Evolutionary conservation across 2,888 invertebrate genomes (phyloP), one percentile per base, ranked within the genome.

Genomic region (Drosophila anomelani): DNA sequence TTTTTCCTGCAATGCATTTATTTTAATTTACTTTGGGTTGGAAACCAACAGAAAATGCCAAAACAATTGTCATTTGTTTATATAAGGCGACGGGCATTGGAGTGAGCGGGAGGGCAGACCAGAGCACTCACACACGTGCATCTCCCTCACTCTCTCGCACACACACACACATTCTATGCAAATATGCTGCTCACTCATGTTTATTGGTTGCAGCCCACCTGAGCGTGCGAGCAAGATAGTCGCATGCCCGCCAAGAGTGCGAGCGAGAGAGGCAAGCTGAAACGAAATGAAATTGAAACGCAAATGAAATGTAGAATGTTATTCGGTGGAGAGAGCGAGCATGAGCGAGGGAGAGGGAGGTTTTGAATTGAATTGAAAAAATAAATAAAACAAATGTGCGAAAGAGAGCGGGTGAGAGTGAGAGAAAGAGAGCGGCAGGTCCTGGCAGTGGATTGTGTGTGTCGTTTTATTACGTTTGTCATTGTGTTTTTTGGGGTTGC

Each of bases 201-300:
- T 90, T 90, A 90, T 91, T 90, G 90, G 90, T 86, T 89, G 88
- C 90, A 88, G 79, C 91, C 90, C 91, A 90, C 90, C 90, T 90
- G 91, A 49, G 73, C 66, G 70, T 54, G 41, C 49, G 66, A 49
- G 39, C 54, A 43, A 57, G 67, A 47, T 34, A 38, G 68, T 56
- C 58, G 54, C 54, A 39, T 56, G 51, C 12, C 46, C 20, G 9
- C 43, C 41, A 39, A 13, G 38, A 29, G 61, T 32, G 61, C 17
- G 47, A 54, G 49, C 44, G 75, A 53, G 67, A 54, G 74, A 49
- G 38, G 15, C 10, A 36, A 17, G 39, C 32, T 67, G 67, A 67
- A 67, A 70, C 70, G 70, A 60, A 74, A 59, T 59, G 67, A 49
- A 44, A 66, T 80, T 82, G 89, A 89, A 89, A 88, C 86, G 79